Evolutionary conservation across 2,113 vertebrate genomes (phyloP).

Genomic region (Marmota monax): DNA sequence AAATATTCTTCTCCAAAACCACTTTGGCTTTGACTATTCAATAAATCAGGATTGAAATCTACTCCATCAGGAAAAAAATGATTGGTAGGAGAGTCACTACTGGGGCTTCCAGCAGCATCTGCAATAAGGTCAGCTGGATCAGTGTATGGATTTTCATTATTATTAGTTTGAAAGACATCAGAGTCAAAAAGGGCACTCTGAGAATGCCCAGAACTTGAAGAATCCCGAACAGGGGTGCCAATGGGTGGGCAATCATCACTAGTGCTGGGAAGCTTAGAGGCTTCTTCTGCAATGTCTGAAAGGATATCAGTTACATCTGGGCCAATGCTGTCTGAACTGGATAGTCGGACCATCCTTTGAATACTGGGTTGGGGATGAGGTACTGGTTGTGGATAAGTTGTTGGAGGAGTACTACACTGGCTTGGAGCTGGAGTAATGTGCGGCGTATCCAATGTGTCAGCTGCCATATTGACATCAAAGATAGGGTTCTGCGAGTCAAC

Average conservation of each 20-base stretch:
- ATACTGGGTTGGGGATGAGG: slow-evolving; percentile 90
- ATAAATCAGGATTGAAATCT: slow-evolving; percentile 97
- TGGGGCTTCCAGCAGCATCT: slow-evolving; percentile 95
- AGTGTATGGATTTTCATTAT: slow-evolving; percentile 96
- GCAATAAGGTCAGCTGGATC: slow-evolving; percentile 97
- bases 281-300: slow-evolving; percentile 97
- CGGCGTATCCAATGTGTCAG: slow-evolving; percentile 96
- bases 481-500: slow-evolving; percentile 98
- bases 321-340: slow-evolving; percentile 98
- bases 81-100: slow-evolving; percentile 94
- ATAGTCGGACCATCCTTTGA: slow-evolving; percentile 95
- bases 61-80: slow-evolving; percentile 96
- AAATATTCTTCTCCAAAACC: slow-evolving; percentile 95
- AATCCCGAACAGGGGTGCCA: slow-evolving; percentile 97
- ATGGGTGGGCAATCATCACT: slow-evolving; percentile 94
- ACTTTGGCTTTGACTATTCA: slow-evolving; percentile 92
- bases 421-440: slow-evolving; percentile 98
- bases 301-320: slow-evolving; percentile 98
- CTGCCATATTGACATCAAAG: slow-evolving; percentile 96
- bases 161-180: slow-evolving; percentile 96
- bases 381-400: slow-evolving; percentile 89
- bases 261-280: slow-evolving; percentile 91
- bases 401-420: slow-evolving; percentile 97
- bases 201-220: slow-evolving; percentile 97
- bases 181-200: slow-evolving; percentile 97